Conservation (phyloP, 2,113 vertebrate species). For the Epinephelus moara region DNA sequence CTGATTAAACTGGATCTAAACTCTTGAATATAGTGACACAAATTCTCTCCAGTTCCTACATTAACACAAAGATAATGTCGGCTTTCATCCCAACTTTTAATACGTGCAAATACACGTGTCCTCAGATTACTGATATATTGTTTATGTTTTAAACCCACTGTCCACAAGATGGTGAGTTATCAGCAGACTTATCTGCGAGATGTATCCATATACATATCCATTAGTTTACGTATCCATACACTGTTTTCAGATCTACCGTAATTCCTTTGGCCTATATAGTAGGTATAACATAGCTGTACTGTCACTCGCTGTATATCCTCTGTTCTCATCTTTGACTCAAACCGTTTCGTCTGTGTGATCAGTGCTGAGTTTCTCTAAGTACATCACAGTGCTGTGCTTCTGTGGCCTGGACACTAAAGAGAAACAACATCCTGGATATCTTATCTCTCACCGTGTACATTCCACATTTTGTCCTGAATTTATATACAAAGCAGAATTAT, state of each 20-base stretch:
- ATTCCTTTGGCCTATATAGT: constrained; percentile 65
- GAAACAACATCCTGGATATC: constrained; percentile 12
- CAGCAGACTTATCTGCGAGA: constrained; percentile 24
- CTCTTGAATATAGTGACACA: constrained; percentile 10
- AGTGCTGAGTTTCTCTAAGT: constrained; percentile 31
- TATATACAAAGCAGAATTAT: constrained; percentile 13
- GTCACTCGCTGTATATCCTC: constrained; percentile 52
- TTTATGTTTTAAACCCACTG: constrained; percentile 50
- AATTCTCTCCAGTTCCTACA: neutral
- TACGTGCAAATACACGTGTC: constrained; percentile 60
- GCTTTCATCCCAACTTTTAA: constrained; percentile 55
- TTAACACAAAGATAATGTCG: constrained; percentile 27
- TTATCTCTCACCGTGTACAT: neutral
- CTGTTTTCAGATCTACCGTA: constrained; percentile 40
- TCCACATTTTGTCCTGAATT: constrained; percentile 24
- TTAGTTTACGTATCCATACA: constrained; percentile 39
- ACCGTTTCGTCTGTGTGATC: constrained; percentile 47
- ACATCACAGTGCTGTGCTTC: constrained; percentile 36
- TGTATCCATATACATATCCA: constrained; percentile 22
- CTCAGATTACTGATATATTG: constrained; percentile 46
- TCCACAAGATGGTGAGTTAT: constrained; percentile 23
- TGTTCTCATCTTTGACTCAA: constrained; percentile 41
- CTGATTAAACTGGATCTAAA: neutral
- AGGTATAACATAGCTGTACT: constrained; percentile 64
- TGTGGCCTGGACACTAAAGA: constrained; percentile 51